Base-by-base conservation (phyloP, 2,888 invertebrate species). In the Agrochola litura region DNA sequence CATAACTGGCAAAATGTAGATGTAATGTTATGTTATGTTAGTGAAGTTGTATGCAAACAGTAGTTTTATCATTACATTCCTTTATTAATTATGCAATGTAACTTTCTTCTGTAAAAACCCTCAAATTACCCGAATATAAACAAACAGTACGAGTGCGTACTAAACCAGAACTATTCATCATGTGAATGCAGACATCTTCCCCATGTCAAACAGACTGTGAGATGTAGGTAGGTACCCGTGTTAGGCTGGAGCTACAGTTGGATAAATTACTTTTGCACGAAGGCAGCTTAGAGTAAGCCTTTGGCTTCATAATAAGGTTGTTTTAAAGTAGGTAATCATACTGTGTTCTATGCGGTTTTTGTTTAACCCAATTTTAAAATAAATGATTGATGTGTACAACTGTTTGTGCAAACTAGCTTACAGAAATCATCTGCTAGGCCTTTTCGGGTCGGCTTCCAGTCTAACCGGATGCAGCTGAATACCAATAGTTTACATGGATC, bases 151-250 rank as follows among this genome's bases (percentile, higher is more conserved):
- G 56, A 10, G n/a, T n/a, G 25, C 14, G 0, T 30, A 67, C 16
- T 64, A 61, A 60, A 56, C 60, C 19, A 43, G 52, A 14, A 30
- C 76, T 78, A 86, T 85, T 85, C 80, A 79, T 85, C 86, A 86
- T 79, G n/a, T 49, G 71, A 76, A 67, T 73, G 77, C 67, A 77
- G 79, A 70, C 79, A 71, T 75, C 71, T 73, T 65, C 25, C 52
- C 72, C 46, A 49, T 72, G 79, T 79, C 69, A 64, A 63, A 79
- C 63, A 61, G 61, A 74, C 58, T 65, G 22, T 9, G n/a, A 46
- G 64, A 77, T 66, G n/a, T 46, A 46, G 30, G 52, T 58, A 58
- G 25, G 22, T 22, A 49, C 66, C 76, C 43, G 30, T 49, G 63
- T 80, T 69, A 66, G 25, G 9, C 41, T 67, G 41, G n/a, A 49